Percentiles rank a stretch among this genome's conserved stretches.
phyloP scores from a whole-genome alignment of 2,888 invertebrate genomes.

The Tachina lurida region DNA sequence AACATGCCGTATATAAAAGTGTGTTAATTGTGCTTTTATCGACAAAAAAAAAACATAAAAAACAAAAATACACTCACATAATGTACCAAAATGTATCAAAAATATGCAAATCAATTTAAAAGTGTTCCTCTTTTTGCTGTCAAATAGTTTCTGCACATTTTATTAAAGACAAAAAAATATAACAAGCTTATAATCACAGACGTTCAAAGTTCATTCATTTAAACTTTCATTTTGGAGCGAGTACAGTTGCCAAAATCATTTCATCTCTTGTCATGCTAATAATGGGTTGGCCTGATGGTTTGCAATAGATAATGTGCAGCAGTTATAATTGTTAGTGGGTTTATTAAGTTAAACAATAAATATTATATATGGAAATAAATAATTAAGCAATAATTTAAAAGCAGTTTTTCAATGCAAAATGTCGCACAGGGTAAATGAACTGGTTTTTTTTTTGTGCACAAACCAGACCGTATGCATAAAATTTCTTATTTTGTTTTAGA shows the following conservation, averaged over 20 bases:
- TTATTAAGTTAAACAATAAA: not conserved
- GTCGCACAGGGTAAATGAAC: constrained; percentile 26
- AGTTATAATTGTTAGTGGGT: not conserved
- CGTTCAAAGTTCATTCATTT: constrained; percentile 59
- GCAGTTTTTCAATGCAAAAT: not conserved
- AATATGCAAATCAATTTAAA: constrained; percentile 8
- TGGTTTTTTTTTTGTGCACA: constrained; percentile 8
- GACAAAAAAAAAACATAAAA: not conserved
- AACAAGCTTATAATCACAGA: constrained; percentile 20
- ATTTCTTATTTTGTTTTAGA: not conserved
- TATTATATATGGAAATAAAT: not conserved
- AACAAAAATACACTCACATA: not conserved
- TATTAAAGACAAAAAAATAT: not conserved
- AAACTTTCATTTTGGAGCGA: constrained; percentile 8
- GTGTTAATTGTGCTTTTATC: not conserved
- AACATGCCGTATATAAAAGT: not conserved
- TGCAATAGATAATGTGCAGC: not conserved
- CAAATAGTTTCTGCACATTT: constrained; percentile 23
- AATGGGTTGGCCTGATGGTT: not conserved
- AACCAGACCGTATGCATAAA: not conserved
- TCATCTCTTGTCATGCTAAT: constrained; percentile 8
- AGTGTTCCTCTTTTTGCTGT: constrained; percentile 1
- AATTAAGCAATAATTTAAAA: not conserved
- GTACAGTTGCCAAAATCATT: constrained; percentile 37
- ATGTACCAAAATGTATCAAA: not conserved